A percentile compares a stretch with the other conserved stretches of the same genome.
Evolutionary conservation across 2,888 invertebrate genomes (phyloP).

Genomic region (Limnephilus marmoratus): DNA sequence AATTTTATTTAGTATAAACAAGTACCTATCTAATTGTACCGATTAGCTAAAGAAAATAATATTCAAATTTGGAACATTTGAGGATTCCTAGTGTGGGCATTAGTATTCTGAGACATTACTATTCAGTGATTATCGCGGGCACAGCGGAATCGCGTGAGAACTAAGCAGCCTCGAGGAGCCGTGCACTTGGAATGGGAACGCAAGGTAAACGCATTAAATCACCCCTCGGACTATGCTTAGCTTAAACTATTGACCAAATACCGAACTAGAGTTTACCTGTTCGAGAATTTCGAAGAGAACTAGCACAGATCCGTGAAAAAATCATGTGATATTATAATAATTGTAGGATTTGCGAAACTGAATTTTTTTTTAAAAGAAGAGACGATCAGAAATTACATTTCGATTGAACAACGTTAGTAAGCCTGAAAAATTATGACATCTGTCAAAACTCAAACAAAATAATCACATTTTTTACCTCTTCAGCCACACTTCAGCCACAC

Average conservation of each 20-base stretch:
- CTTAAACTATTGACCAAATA: constrained; percentile 23
- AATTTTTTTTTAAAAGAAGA: too few species aligned
- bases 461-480: too few species aligned
- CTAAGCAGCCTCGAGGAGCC: constrained; percentile 56
- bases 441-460: too few species aligned
- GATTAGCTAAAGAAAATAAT: background rate
- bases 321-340: too few species aligned
- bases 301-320: too few species aligned
- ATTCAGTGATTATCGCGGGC: constrained; percentile 58
- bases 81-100: background rate
- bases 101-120: constrained; percentile 50
- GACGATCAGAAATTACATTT: too few species aligned
- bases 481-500: too few species aligned
- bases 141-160: constrained; percentile 61
- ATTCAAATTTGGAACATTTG: background rate
- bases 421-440: too few species aligned
- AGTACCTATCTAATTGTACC: too few species aligned
- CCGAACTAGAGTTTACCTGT: background rate
- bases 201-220: constrained; percentile 61
- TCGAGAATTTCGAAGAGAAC: background rate
- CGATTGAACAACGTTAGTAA: too few species aligned
- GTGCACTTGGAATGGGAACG: constrained; percentile 62
- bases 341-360: too few species aligned
- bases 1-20: too few species aligned
- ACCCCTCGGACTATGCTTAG: constrained; percentile 30